These are phyloP conservation scores for Epinotia brunnichana DNA, from an alignment of 2,888 invertebrate species.

Conservation along the genomic window DNA sequence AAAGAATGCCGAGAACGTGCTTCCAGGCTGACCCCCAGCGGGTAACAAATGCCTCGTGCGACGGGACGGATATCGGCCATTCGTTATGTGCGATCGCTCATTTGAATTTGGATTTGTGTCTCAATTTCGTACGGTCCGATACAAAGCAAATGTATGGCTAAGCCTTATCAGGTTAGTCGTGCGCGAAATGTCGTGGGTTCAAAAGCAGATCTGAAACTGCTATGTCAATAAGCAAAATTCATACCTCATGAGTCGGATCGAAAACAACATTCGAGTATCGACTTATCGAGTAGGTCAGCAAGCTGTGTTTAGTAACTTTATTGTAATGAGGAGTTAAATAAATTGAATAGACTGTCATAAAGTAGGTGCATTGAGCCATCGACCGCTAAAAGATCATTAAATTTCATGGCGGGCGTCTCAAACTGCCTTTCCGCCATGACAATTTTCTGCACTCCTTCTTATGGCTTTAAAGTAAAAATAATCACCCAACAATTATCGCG, in stretches of 20 bases:
- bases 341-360: neutral
- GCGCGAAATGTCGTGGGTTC: slow-evolving; percentile 20
- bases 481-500: slow-evolving; percentile 44
- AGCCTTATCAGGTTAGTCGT: slow-evolving; percentile 29
- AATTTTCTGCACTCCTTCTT: slow-evolving; percentile 44
- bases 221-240: neutral
- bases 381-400: slow-evolving; percentile 35
- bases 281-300: no score
- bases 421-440: slow-evolving; percentile 42
- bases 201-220: slow-evolving; percentile 1
- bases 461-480: slow-evolving; percentile 43
- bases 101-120: slow-evolving; percentile 75
- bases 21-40: slow-evolving; percentile 75
- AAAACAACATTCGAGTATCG: neutral
- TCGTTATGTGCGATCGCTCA: slow-evolving; percentile 71
- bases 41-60: slow-evolving; percentile 71
- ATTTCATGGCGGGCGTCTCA: slow-evolving; percentile 37
- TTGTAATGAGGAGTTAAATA: neutral
- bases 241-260: neutral
- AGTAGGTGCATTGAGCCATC: slow-evolving; percentile 16
- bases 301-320: neutral
- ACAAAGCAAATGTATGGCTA: slow-evolving; percentile 31
- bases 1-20: slow-evolving; percentile 80
- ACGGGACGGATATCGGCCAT: slow-evolving; percentile 70
- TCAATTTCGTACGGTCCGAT: slow-evolving; percentile 60